These are phyloP conservation scores for Microcebus tavaratra DNA, from an alignment of 2,113 vertebrate genomes.

Conservation along the genomic window DNA sequence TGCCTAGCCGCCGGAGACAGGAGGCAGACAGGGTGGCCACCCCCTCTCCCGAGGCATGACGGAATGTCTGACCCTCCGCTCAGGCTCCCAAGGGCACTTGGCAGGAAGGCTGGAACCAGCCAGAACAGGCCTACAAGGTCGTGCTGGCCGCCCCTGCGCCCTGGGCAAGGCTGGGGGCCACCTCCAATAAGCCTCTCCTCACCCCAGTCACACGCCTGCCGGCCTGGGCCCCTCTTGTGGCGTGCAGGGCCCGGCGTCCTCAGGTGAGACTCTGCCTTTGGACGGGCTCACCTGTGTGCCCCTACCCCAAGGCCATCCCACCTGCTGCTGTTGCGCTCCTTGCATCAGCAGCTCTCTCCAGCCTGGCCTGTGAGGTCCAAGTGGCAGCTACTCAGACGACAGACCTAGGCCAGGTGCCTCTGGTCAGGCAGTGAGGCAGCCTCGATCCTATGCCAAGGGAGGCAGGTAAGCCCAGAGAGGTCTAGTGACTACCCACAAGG, in stretches of 20 bases:
- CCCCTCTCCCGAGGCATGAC: conserved; percentile 34
- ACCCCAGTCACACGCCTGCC: accelerated
- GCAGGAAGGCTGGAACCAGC: background rate
- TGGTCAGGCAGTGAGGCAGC: background rate
- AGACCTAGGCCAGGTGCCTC: background rate
- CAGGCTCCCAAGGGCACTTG: background rate
- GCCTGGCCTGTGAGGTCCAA: background rate
- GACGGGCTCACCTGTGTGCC: background rate
- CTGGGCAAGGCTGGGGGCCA: background rate
- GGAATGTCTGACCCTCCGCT: conserved; percentile 60
- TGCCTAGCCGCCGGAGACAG: background rate
- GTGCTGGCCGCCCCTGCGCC: background rate
- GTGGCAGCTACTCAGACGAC: background rate
- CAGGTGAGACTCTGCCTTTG: background rate
- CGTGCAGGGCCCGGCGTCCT: accelerated
- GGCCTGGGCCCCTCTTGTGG: background rate
- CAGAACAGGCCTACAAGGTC: background rate
- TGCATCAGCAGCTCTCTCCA: background rate
- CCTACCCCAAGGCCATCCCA: background rate
- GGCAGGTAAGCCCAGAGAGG: background rate
- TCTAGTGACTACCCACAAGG: background rate
- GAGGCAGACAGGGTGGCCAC: background rate
- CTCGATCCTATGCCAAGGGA: background rate
- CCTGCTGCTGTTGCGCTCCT: background rate
- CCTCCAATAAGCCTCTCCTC: background rate